A percentile compares a stretch with the other conserved stretches of the same genome.
Evolutionary conservation across 2,113 vertebrate genomes (phyloP).

Genomic region (Harpagus bidentatus): DNA sequence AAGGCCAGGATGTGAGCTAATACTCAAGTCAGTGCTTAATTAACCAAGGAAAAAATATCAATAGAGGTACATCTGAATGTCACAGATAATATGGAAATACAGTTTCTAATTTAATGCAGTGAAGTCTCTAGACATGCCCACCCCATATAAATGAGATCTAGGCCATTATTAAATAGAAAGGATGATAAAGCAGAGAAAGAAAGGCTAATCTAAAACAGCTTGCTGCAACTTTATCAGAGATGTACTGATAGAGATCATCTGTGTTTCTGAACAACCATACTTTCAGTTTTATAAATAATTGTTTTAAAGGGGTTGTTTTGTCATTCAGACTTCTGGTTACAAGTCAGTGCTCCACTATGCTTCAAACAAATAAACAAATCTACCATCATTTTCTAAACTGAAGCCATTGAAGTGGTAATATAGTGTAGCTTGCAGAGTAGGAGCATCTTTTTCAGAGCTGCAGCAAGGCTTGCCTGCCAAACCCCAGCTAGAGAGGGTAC

Average conservation of each 20-base stretch:
- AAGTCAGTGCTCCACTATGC: background rate
- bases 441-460: background rate
- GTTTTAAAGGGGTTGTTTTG: background rate
- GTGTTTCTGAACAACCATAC: background rate
- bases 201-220: background rate
- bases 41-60: constrained; percentile 65
- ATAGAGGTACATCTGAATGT: constrained; percentile 62
- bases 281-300: background rate
- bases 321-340: background rate
- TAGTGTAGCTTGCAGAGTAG: background rate
- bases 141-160: constrained; percentile 52
- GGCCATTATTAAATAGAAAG: constrained; percentile 50
- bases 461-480: background rate
- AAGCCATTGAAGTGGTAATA: background rate
- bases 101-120: constrained; percentile 57
- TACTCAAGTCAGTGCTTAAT: constrained; percentile 59
- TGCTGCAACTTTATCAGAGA: background rate
- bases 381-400: background rate
- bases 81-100: constrained; percentile 63
- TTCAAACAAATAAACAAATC: background rate
- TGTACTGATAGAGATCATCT: background rate
- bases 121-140: constrained; percentile 38
- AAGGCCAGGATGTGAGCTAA: constrained; percentile 47
- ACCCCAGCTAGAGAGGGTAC: background rate
- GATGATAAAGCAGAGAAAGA: background rate